Conservation (phyloP, 2,797 vertebrate species). For the Sus cebifrons region DNA sequence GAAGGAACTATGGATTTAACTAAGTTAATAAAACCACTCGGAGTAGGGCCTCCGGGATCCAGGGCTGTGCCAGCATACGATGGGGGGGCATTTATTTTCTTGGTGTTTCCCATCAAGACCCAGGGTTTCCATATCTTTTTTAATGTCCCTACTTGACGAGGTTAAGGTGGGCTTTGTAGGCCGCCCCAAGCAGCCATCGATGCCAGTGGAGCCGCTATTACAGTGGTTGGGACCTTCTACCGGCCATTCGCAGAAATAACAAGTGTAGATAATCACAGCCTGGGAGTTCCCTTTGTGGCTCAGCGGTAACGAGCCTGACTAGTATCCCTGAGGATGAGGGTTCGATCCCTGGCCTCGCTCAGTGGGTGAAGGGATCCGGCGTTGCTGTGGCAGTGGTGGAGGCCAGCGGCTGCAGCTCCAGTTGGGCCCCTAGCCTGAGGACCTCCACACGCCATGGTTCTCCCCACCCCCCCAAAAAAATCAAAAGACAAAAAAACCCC, state of each 20-base stretch:
- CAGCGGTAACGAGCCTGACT: too few relatives aligned
- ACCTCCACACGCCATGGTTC: too few relatives aligned
- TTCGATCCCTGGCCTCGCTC: too few relatives aligned
- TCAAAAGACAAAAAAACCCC: too few relatives aligned
- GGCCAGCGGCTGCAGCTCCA: too few relatives aligned
- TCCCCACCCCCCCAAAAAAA: too few relatives aligned
- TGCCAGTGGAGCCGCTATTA: rapidly evolving
- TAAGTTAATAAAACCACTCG: background rate
- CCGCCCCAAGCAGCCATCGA: rapidly evolving
- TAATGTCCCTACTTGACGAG: rapidly evolving
- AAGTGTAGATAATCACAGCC: background rate
- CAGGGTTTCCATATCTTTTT: rapidly evolving
- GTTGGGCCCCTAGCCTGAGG: too few relatives aligned
- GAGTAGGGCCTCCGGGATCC: rapidly evolving
- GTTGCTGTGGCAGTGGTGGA: too few relatives aligned
- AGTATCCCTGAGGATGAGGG: too few relatives aligned
- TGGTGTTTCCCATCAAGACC: background rate
- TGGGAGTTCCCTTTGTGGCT: too few relatives aligned
- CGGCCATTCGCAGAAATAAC: too few relatives aligned
- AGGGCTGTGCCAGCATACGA: rapidly evolving
- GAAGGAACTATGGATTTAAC: background rate
- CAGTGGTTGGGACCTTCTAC: rapidly evolving
- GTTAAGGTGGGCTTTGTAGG: rapidly evolving
- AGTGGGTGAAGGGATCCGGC: too few relatives aligned
- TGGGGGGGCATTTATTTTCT: rapidly evolving